phyloP scores from a whole-genome alignment of 2,888 invertebrate species.

The Tipula lateralis region DNA sequence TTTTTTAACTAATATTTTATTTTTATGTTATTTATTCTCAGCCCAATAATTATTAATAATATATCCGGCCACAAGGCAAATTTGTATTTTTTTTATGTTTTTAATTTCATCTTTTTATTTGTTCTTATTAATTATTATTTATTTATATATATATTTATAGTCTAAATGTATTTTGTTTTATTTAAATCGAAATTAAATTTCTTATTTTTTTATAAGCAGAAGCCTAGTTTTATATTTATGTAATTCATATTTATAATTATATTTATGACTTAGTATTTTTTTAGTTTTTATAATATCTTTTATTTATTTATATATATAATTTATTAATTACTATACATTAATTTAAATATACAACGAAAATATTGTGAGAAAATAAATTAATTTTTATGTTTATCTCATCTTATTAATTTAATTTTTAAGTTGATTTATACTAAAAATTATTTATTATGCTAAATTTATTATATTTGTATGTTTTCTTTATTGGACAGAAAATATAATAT shows the following conservation, averaged over 20 bases:
- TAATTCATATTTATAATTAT: not conserved
- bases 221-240: slow-evolving; percentile 27
- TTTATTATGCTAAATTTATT: not conserved
- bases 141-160: not conserved
- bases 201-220: slow-evolving; percentile 25
- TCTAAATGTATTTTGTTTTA: not conserved
- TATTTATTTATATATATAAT: not conserved
- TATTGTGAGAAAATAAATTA: slow-evolving; percentile 27
- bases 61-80: slow-evolving; percentile 29
- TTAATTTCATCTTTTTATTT: not conserved
- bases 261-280: slow-evolving; percentile 28
- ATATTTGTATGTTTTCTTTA: not conserved
- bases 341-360: slow-evolving; percentile 27
- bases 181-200: not conserved
- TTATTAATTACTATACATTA: slow-evolving; percentile 26
- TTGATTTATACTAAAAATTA: slow-evolving; percentile 19
- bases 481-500: not conserved
- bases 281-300: slow-evolving; percentile 12
- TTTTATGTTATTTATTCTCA: slow-evolving; percentile 1
- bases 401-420: not conserved
- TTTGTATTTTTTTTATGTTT: slow-evolving; percentile 27
- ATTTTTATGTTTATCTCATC: not conserved
- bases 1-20: slow-evolving; percentile 12
- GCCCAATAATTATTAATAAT: slow-evolving; percentile 30
- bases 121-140: slow-evolving; percentile 25